Base-by-base conservation (phyloP, 2,113 vertebrate genomes). In the Neoarius graeffei region DNA sequence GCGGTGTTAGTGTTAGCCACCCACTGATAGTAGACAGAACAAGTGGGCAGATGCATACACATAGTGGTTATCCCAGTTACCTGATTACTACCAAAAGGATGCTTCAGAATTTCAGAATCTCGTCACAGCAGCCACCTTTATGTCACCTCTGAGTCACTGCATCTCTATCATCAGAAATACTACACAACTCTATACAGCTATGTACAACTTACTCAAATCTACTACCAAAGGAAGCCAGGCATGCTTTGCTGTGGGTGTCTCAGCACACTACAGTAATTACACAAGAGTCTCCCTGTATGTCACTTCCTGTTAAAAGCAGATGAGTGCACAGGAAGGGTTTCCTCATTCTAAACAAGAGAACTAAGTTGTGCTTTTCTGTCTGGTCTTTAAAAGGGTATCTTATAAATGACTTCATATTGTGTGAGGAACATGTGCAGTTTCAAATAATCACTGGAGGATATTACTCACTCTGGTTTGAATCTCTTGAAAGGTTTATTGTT, bases 291-390 rank as follows among this genome's bases (percentile, higher is more conserved):
- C 87, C 86, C 19, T 20, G 42, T 7, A 90, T 89, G 89, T 92
- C 89, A 92, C 91, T 95, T 95, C 93, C 94, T 94, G 89, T 91
- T 90, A 92, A 7, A 60, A 77, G 57, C 27, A 50, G 20, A 71
- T 48, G 35, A 76, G 87, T 80, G 54, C 50, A 85, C 66, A 85
- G 71, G 20, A 82, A 89, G 84, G 86, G 86, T 91, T 86, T 89
- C 88, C 86, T 84, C 52, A 83, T 83, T 86, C 88, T 64, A 27
- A 81, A 10, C 59, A 76, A 81, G 20, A 87, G 2, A 81, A 54
- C 48, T 23, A 23, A 84, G 86, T 69, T 13, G 57, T 56, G 52
- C 14, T 66, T 87, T 84, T 84, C 57, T 19, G 35, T 84, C 54
- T 84, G 59, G 81, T 62, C 11, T 84, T 88, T 80, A 77, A 84